Base-by-base conservation (phyloP, 2,113 vertebrate species). In the Balaeniceps rex region DNA sequence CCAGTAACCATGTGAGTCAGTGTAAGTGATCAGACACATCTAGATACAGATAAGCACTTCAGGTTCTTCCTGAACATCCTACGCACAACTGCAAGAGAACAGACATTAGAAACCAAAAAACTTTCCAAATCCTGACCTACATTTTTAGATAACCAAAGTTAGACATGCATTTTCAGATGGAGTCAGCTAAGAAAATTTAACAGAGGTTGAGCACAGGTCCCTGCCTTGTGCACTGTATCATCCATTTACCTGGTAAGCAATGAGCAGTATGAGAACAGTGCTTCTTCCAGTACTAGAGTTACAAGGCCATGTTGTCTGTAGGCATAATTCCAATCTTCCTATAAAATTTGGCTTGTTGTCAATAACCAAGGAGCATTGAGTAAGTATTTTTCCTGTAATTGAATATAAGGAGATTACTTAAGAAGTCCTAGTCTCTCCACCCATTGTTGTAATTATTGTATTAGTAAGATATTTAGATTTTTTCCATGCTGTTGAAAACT, bases 331-430 rank as follows among this genome's bases (percentile, higher is more conserved):
- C 22, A 83, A 40, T 31, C 76, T 80, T 76, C 19, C 28, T 28
- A 21, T 26, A 36, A 49, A 60, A 52, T 71, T n/a, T 81, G 61
- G 52, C 82, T 85, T 8, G 1, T 25, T 61, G 61, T 90, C 76
- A 88, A 40, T 49, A 92, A 44, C 14, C 31, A 87, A 84, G 36
- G 14, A 82, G n/a, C 38, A 69, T 17, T 72, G 75, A 93, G 71
- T 66, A 97, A 88, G 76, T 88, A 78, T 79, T 92, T 84, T 97
- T 92, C 90, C 65, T 84, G 83, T 91, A 86, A 88, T 13, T 94
- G 80, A 81, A 31, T 60, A 52, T 49, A 70, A 90, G 38, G 33
- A 54, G 77, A 78, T 96, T 93, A 91, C 83, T 33, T 78, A 93
- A 94, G 79, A 84, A 65, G 54, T 63, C 23, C 46, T 80, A 46